Conservation (phyloP, 2,888 invertebrate species). For the Sturmia bella region DNA sequence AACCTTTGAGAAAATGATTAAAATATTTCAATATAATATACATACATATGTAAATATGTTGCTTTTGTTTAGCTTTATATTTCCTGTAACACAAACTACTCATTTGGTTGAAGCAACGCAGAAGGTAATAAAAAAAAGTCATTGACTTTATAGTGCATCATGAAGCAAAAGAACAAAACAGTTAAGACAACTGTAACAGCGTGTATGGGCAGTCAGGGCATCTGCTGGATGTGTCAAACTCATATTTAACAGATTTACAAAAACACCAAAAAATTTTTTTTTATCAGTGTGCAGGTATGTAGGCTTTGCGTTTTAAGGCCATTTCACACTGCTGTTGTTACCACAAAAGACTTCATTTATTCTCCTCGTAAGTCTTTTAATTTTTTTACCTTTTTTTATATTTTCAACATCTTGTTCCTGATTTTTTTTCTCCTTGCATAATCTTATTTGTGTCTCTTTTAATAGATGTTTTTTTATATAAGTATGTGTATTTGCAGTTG, state of each 20-base stretch:
- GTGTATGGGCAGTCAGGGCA: slow-evolving; percentile 31
- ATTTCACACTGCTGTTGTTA: slow-evolving; percentile 28
- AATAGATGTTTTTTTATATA: slow-evolving; percentile 5
- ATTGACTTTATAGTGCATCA: slow-evolving; percentile 56
- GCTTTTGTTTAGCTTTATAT: slow-evolving; percentile 2
- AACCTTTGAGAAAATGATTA: slow-evolving; percentile 26
- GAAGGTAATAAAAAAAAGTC: slow-evolving; percentile 41
- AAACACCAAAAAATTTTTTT: too few species aligned
- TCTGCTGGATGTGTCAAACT: not conserved
- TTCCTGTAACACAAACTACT: slow-evolving; percentile 36
- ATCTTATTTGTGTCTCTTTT: slow-evolving; percentile 52
- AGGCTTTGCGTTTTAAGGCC: slow-evolving; percentile 44
- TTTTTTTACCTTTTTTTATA: not conserved
- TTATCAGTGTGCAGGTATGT: slow-evolving; percentile 10
- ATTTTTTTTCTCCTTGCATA: slow-evolving; percentile 36
- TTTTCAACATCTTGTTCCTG: slow-evolving; percentile 33
- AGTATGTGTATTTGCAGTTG: not conserved
- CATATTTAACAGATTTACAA: slow-evolving; percentile 14
- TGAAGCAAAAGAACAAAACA: slow-evolving; percentile 31
- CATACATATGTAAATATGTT: slow-evolving; percentile 15
- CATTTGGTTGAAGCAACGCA: slow-evolving; percentile 8
- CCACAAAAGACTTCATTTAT: not conserved
- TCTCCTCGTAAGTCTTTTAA: not conserved
- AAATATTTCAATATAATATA: slow-evolving; percentile 13
- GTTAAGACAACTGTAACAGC: not conserved